phyloP scores from a whole-genome alignment of 1,140 invertebrate species.

The Ceratoteleas bidentatus region DNA sequence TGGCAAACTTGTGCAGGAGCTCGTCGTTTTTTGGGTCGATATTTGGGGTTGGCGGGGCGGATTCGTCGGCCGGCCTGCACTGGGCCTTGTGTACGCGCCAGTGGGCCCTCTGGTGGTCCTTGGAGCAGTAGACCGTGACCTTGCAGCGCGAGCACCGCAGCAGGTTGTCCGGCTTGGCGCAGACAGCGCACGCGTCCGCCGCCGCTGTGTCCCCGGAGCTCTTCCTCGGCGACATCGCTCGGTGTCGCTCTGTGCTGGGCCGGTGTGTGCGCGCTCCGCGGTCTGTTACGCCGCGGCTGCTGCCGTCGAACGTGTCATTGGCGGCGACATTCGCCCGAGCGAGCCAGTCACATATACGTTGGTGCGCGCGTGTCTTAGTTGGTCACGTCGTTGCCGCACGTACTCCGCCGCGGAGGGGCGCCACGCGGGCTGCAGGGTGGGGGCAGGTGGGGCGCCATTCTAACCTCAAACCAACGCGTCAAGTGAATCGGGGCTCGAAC shows the following conservation, averaged over 20 bases:
- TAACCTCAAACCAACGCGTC: no score
- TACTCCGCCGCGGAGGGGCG: constrained; percentile 1
- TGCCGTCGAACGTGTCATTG: constrained; percentile 55
- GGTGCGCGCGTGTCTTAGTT: constrained; percentile 17
- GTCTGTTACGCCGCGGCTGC: no score
- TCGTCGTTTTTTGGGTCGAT: no score
- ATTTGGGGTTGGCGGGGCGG: neutral
- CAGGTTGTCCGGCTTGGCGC: constrained; percentile 85
- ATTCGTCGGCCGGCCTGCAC: constrained; percentile 16
- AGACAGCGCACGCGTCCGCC: constrained; percentile 76
- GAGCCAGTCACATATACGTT: constrained; percentile 6
- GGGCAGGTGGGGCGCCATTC: no score
- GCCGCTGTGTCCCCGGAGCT: neutral
- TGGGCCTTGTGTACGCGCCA: constrained; percentile 87
- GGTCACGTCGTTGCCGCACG: constrained; percentile 19
- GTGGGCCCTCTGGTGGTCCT: constrained; percentile 88
- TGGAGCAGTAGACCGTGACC: constrained; percentile 88
- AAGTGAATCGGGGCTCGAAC: no score
- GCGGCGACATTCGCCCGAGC: constrained; percentile 50
- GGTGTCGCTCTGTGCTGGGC: no score
- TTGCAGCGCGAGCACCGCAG: constrained; percentile 88
- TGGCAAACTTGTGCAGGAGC: constrained; percentile 23
- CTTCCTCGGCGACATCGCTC: constrained; percentile 18
- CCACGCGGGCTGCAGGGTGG: no score
- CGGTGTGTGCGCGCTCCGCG: no score